Evolutionary conservation across 2,888 invertebrate species (phyloP).

Genomic region (Cinara cedri): DNA sequence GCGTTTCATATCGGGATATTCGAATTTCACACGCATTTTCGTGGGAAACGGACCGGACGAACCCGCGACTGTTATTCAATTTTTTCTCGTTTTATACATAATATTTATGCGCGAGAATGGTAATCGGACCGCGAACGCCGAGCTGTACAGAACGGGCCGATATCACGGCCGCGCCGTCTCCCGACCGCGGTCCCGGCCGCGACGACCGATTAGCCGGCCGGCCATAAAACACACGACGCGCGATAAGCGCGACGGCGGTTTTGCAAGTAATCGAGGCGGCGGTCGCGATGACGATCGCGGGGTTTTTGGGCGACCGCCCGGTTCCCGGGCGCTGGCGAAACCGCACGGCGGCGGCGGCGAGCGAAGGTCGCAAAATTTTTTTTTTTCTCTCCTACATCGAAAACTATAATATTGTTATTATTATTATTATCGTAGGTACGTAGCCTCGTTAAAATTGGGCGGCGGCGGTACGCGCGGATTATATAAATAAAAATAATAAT

Average conservation of each 20-base stretch:
- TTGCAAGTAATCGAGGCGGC: neutral
- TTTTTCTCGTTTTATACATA: too few relatives aligned
- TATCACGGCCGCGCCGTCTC: too few relatives aligned
- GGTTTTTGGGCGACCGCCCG: slow-evolving; percentile 8
- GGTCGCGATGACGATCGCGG: neutral
- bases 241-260: neutral
- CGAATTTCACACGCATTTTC: too few relatives aligned
- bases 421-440: neutral
- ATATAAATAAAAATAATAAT: too few relatives aligned
- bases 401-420: slow-evolving; percentile 10
- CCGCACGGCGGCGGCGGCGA: slow-evolving; percentile 2
- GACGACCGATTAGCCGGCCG: neutral
- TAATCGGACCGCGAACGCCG: too few relatives aligned
- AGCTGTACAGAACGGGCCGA: too few relatives aligned
- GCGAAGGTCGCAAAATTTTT: neutral
- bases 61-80: too few relatives aligned
- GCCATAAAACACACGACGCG: too few relatives aligned
- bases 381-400: neutral
- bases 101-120: too few relatives aligned
- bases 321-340: slow-evolving; percentile 45
- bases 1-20: too few relatives aligned
- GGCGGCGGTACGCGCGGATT: neutral
- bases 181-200: too few relatives aligned
- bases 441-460: slow-evolving; percentile 12
- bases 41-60: too few relatives aligned